A percentile compares a stretch with the other conserved stretches of the same genome.
These are phyloP conservation scores for Anagyrus pseudococci DNA, from an alignment of 2,888 invertebrate species.

Conservation along the genomic window DNA sequence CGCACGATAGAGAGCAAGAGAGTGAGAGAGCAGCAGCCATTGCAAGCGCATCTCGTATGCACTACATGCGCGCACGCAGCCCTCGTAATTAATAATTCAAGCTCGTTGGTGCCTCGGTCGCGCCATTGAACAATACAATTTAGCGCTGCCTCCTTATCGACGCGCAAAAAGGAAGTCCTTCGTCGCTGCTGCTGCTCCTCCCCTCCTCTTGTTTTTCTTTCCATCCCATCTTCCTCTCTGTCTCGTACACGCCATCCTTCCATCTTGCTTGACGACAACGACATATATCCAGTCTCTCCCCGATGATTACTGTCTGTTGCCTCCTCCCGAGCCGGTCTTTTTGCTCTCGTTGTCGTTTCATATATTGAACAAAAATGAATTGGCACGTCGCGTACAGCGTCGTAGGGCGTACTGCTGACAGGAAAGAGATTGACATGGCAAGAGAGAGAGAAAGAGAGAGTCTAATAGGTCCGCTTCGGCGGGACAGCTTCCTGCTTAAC, in stretches of 20 bases:
- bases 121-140: conserved; percentile 7
- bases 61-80: neutral
- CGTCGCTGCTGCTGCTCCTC: too few species aligned
- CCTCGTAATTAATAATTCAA: conserved; percentile 26
- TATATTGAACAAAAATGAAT: conserved; percentile 29
- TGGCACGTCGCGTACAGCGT: neutral
- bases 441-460: conserved; percentile 48
- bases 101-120: conserved; percentile 5
- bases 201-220: too few species aligned
- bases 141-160: neutral
- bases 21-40: too few species aligned
- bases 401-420: neutral
- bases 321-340: too few species aligned
- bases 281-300: too few species aligned
- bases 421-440: neutral
- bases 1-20: too few species aligned
- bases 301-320: too few species aligned
- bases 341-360: too few species aligned
- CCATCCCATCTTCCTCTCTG: too few species aligned
- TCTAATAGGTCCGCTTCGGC: conserved; percentile 66
- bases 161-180: conserved; percentile 17
- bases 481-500: conserved; percentile 67
- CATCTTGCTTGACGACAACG: too few species aligned
- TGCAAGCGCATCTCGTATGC: too few species aligned
- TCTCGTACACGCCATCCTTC: too few species aligned